A percentile compares a stretch with the other conserved stretches of the same genome.
These are phyloP conservation scores for Neopipo cinnamomea DNA, from an alignment of 2,113 vertebrate species.

Conservation along the genomic window DNA sequence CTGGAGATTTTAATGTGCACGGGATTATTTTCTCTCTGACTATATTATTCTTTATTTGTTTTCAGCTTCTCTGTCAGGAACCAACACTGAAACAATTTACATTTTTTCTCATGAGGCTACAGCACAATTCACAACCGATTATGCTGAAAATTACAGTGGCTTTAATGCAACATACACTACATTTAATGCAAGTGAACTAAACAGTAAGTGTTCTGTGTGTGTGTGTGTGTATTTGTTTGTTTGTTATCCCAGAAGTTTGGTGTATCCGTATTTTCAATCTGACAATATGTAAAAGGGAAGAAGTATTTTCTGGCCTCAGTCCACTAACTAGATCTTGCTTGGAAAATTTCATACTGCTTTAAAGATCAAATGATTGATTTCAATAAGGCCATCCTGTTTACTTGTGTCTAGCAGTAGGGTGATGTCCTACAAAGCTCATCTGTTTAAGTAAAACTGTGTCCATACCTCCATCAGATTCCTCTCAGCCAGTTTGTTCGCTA, in stretches of 20 bases:
- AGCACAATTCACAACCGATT: slow-evolving; percentile 75
- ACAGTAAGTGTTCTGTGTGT: slow-evolving; percentile 73
- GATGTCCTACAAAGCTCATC: background rate
- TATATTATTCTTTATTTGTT: background rate
- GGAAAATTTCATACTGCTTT: background rate
- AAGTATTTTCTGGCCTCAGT: background rate
- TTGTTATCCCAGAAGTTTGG: background rate
- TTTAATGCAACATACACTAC: slow-evolving; percentile 81
- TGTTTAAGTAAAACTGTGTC: background rate
- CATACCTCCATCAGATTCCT: background rate
- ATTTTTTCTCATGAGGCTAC: slow-evolving; percentile 85
- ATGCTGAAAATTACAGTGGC: slow-evolving; percentile 70
- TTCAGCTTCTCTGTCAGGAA: slow-evolving; percentile 81
- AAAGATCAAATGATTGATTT: background rate
- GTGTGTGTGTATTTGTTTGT: background rate
- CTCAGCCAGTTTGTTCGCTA: background rate
- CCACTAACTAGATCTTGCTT: background rate
- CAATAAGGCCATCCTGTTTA: background rate
- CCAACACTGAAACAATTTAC: slow-evolving; percentile 69
- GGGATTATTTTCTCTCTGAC: background rate
- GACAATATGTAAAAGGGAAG: background rate
- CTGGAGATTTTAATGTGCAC: background rate
- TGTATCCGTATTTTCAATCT: background rate
- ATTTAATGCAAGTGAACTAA: slow-evolving; percentile 70
- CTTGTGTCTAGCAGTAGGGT: background rate